A percentile compares a stretch with the other conserved stretches of the same genome.
Evolutionary conservation across 2,113 vertebrate genomes (phyloP).

Genomic region (Notiomystis cincta): DNA sequence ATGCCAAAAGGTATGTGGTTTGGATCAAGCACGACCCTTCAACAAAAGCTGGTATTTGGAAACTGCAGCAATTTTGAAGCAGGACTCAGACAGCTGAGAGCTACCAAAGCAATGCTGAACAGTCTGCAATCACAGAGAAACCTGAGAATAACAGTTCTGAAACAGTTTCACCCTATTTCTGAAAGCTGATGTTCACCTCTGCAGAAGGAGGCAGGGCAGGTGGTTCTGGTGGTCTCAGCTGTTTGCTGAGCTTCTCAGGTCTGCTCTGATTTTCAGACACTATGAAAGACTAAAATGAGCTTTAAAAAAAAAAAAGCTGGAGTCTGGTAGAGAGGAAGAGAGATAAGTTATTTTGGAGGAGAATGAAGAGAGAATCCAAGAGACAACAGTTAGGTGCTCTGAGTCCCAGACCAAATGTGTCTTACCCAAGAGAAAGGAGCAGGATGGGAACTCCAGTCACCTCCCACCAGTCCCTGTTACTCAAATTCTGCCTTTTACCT

Average conservation of each 20-base stretch:
- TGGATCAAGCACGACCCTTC: neutral
- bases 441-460: fast-evolving
- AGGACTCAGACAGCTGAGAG: neutral
- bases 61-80: neutral
- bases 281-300: neutral
- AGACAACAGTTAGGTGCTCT: neutral
- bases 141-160: neutral
- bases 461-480: neutral
- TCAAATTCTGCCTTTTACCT: neutral
- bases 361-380: neutral
- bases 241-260: neutral
- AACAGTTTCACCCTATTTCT: neutral
- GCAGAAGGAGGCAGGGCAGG: neutral
- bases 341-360: neutral
- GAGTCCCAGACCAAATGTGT: fast-evolving
- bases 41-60: neutral
- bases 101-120: neutral
- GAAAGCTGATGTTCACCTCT: fast-evolving
- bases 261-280: neutral
- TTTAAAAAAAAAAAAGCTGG: neutral
- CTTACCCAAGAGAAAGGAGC: neutral
- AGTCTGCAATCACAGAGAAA: neutral
- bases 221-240: neutral
- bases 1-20: neutral
- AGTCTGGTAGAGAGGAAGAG: neutral